These are phyloP conservation scores for Dipodomys ordii DNA, from an alignment of 2,113 vertebrate genomes.

Conservation along the genomic window DNA sequence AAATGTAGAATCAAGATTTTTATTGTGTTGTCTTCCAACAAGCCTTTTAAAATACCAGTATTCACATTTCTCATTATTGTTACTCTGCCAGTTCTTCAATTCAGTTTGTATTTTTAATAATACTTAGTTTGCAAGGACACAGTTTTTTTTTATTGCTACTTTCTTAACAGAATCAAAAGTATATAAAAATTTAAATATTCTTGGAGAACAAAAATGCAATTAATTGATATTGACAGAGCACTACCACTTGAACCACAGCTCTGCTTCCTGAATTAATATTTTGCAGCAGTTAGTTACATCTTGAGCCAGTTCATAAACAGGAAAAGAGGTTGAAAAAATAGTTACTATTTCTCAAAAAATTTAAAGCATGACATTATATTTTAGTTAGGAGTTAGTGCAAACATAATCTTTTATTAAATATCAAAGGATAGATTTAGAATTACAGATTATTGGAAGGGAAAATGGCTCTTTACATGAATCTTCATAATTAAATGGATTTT, in stretches of 20 bases:
- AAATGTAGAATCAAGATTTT: conserved; percentile 5
- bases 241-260: not conserved
- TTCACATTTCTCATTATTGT: conserved; percentile 26
- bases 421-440: conserved; percentile 12
- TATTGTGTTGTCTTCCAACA: conserved; percentile 7
- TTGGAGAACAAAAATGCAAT: conserved; percentile 28
- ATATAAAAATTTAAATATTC: not conserved
- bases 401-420: conserved; percentile 6
- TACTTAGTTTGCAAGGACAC: not conserved
- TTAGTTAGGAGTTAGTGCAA: not conserved
- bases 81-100: not conserved
- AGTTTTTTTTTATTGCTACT: not conserved
- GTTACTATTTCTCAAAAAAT: conserved; percentile 8
- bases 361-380: conserved; percentile 35
- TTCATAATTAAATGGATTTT: no score
- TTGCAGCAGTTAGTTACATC: conserved; percentile 29
- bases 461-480: not conserved
- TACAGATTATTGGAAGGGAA: not conserved
- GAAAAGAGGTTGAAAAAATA: conserved; percentile 1
- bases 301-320: conserved; percentile 3
- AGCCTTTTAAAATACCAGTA: not conserved
- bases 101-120: not conserved
- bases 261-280: not conserved
- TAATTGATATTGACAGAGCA: not conserved
- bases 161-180: conserved; percentile 29